Evolutionary conservation across 2,888 invertebrate genomes (phyloP).

Genomic region (Dione juno): DNA sequence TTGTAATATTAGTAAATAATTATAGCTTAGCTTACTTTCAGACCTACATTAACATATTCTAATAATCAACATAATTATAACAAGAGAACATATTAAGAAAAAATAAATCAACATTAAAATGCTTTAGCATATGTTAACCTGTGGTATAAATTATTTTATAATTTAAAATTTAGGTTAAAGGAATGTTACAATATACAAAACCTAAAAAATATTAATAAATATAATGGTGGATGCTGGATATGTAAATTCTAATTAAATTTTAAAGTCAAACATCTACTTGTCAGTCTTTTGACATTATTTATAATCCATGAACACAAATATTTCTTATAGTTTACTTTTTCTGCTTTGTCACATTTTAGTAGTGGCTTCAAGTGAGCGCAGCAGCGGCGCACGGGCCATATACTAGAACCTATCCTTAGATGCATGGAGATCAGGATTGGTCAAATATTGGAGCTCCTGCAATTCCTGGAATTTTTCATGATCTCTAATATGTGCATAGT

Average conservation of each 20-base stretch:
- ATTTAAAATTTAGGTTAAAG: conserved; percentile 38
- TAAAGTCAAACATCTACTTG: conserved; percentile 46
- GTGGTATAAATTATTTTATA: conserved; percentile 30
- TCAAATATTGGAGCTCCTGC: conserved; percentile 94
- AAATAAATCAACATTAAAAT: conserved; percentile 33
- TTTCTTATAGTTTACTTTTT: conserved; percentile 45
- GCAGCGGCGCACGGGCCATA: conserved; percentile 80
- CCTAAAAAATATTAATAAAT: conserved; percentile 26
- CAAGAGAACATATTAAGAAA: conserved; percentile 16
- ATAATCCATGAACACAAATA: conserved; percentile 49
- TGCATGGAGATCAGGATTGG: conserved; percentile 88
- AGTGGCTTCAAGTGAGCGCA: conserved; percentile 79
- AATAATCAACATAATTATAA: conserved; percentile 15
- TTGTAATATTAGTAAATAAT: not conserved
- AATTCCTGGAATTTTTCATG: conserved; percentile 97
- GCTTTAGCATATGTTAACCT: conserved; percentile 33
- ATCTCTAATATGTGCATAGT: conserved; percentile 97
- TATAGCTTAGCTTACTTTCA: not conserved
- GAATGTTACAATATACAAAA: conserved; percentile 41
- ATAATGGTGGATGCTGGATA: conserved; percentile 40
- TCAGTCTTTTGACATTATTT: conserved; percentile 54
- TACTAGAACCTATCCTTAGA: conserved; percentile 96
- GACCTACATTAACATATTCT: not conserved
- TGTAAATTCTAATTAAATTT: conserved; percentile 43
- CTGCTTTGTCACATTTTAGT: conserved; percentile 78